Evolutionary conservation across 2,888 invertebrate genomes (phyloP).

Genomic region (Melanargia galathea): DNA sequence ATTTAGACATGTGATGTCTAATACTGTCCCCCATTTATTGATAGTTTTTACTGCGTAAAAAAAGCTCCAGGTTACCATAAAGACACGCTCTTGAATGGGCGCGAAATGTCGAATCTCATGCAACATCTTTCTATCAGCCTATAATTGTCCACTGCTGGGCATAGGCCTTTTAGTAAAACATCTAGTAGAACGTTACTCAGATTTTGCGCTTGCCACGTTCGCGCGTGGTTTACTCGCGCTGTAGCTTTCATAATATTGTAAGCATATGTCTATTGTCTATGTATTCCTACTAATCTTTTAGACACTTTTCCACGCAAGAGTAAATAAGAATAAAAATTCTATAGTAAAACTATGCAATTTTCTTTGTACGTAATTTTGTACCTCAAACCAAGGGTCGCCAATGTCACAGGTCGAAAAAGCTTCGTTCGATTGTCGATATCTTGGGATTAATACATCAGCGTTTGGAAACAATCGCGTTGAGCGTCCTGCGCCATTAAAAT

Average conservation of each 20-base stretch:
- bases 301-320: too few species aligned
- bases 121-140: too few species aligned
- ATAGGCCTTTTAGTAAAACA: too few species aligned
- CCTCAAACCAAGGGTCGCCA: not conserved
- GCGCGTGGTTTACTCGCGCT: too few species aligned
- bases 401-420: not conserved
- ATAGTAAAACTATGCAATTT: not conserved
- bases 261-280: too few species aligned
- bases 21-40: not conserved
- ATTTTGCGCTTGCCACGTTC: not conserved
- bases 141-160: too few species aligned
- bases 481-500: constrained; percentile 52
- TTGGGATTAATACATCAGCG: not conserved
- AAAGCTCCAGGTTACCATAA: too few species aligned
- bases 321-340: too few species aligned
- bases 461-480: constrained; percentile 39
- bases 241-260: too few species aligned
- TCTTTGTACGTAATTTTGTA: not conserved
- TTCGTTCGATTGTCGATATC: not conserved
- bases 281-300: too few species aligned
- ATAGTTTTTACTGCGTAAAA: not conserved
- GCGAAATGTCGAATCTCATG: not conserved
- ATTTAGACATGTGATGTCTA: not conserved
- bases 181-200: not conserved
- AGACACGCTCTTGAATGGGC: not conserved